Conservation (phyloP, 2,888 invertebrate genomes). For the Hydrotaea cyrtoneurina region DNA sequence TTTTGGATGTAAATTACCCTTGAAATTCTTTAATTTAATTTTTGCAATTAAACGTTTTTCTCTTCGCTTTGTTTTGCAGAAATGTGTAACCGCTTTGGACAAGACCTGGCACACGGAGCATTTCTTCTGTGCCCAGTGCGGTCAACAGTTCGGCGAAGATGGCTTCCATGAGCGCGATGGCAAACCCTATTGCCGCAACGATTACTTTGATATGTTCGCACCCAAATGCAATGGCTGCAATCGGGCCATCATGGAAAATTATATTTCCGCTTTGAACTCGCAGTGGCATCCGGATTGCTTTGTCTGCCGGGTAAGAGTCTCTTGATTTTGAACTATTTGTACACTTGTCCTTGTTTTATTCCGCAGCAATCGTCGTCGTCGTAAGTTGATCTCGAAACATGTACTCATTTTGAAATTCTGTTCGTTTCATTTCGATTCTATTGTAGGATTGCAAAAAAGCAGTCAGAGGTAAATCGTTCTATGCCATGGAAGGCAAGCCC, state of each 20-base stretch:
- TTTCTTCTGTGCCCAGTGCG: conserved; percentile 99
- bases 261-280: conserved; percentile 97
- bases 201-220: conserved; percentile 98
- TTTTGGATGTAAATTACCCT: conserved; percentile 91
- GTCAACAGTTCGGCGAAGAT: conserved; percentile 97
- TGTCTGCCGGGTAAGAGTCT: conserved; percentile 95
- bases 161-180: conserved; percentile 98
- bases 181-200: conserved; percentile 96
- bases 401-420: conserved; percentile 1
- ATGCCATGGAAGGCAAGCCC: conserved; percentile 97
- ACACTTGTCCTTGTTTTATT: neutral
- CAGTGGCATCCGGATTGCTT: conserved; percentile 99
- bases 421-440: conserved; percentile 64
- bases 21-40: neutral
- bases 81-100: conserved; percentile 98
- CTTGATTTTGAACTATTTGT: neutral
- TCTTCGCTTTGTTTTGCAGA: conserved; percentile 84
- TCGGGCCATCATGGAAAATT: conserved; percentile 98
- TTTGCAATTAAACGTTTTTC: conserved; percentile 22
- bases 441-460: conserved; percentile 95
- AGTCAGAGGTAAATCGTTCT: conserved; percentile 97
- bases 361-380: neutral
- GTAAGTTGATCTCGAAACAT: too few species aligned
- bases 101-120: conserved; percentile 99
- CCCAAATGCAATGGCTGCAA: conserved; percentile 98